Base-by-base conservation (phyloP, 2,888 invertebrate species). In the Anoncus sp. region DNA sequence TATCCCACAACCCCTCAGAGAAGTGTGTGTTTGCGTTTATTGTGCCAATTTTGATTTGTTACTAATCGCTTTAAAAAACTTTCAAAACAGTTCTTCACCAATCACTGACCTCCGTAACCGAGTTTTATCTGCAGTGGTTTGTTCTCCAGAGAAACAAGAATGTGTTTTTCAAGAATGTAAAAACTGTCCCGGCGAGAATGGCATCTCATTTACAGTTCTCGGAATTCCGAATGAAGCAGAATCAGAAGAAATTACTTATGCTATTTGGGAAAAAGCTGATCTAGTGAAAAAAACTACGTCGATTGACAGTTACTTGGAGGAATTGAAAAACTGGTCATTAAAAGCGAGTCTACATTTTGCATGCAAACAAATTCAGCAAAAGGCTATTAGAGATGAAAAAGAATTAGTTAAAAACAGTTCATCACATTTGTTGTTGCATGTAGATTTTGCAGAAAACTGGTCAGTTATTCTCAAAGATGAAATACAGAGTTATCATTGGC, bases 21-120 rank as follows among this genome's bases (percentile, higher is more conserved):
- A 74, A 51, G 53, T 74, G 31, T 67, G 57, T 55, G 22, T 74
- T 27, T 55, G 66, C 43, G 47, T 74, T 31, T 70, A 75, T 70
- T 75, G 75, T 75, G 69, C 69, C 31, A 75, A 75, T 70, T 70
- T 75, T 35, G 66, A 74, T 43, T 45, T 74, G 7, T 43, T 49
- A 10, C 24, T 55, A 31, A 55, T 74, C 24, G 43, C 38, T 75
- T 47, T 75, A 51, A 67, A 67, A 43, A 67, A 67, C n/a, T 60
- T 75, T 12, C 16, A n/a, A 20, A 62, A 62, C 6, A 18, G 62
- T 20, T 5, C 43, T 62, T 62, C 45, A 27, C 16, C 10, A 22
- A 10, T 62, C 31, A 40, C 7, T n/a, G 27, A 22, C n/a, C 14
- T 62, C 5, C 62, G 62, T 9, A 45, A 24, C 20, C 45, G 38